Conservation (phyloP, 2,113 vertebrate species). For the Solea senegalensis region DNA sequence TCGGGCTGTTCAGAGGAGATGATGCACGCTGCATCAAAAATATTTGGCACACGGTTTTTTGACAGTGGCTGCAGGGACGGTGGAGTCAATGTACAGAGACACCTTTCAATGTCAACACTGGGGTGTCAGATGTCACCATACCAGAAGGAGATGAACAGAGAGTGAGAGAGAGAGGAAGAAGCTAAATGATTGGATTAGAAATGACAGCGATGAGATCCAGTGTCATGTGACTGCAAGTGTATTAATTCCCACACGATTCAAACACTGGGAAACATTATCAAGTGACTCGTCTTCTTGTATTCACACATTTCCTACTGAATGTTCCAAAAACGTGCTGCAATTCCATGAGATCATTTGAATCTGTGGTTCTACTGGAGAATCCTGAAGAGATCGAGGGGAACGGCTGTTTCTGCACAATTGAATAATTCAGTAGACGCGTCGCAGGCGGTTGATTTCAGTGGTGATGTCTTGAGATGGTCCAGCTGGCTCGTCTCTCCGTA, state of each 20-base stretch:
- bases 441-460: constrained; percentile 40
- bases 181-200: constrained; percentile 35
- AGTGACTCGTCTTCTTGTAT: constrained; percentile 6
- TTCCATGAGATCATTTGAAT: neutral
- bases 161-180: neutral
- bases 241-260: constrained; percentile 44
- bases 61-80: constrained; percentile 44
- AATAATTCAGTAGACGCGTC: constrained; percentile 64
- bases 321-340: neutral
- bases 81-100: constrained; percentile 44
- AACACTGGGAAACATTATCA: constrained; percentile 6
- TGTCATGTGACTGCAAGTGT: constrained; percentile 36
- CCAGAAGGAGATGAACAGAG: constrained; percentile 29
- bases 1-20: constrained; percentile 1
- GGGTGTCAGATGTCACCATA: constrained; percentile 51
- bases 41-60: constrained; percentile 44
- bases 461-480: constrained; percentile 46
- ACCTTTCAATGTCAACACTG: constrained; percentile 59
- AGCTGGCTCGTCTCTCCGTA: constrained; percentile 7
- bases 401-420: constrained; percentile 40
- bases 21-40: constrained; percentile 11
- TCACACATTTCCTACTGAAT: neutral
- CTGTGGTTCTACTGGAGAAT: constrained; percentile 26
- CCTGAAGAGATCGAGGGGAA: constrained; percentile 30
- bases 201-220: constrained; percentile 44